Percentiles rank a stretch among this genome's conserved stretches.
Evolutionary conservation across 2,888 invertebrate species (phyloP).

Genomic region (Athetis lepigone): DNA sequence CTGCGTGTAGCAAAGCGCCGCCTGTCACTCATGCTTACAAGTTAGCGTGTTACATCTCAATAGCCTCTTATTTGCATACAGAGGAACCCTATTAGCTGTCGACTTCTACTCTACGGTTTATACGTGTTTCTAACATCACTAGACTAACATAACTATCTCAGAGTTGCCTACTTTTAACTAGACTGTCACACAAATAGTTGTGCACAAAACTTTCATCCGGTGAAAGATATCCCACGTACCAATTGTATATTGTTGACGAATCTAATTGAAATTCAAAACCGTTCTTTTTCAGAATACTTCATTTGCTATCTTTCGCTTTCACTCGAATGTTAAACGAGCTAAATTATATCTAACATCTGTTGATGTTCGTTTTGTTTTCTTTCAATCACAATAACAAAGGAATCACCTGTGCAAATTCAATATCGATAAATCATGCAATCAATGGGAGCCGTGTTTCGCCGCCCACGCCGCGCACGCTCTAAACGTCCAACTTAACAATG

Average conservation of each 20-base stretch:
- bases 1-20: slow-evolving; percentile 65
- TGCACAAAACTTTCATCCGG: slow-evolving; percentile 58
- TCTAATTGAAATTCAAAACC: slow-evolving; percentile 63
- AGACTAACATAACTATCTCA: slow-evolving; percentile 10
- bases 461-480: slow-evolving; percentile 65
- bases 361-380: slow-evolving; percentile 60
- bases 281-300: slow-evolving; percentile 56
- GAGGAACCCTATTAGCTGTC: slow-evolving; percentile 66
- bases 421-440: slow-evolving; percentile 79
- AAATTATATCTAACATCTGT: slow-evolving; percentile 56
- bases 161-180: slow-evolving; percentile 48
- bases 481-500: slow-evolving; percentile 69
- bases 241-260: slow-evolving; percentile 54
- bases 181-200: slow-evolving; percentile 26
- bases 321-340: slow-evolving; percentile 46
- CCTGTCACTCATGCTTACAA: slow-evolving; percentile 80
- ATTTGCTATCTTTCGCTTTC: slow-evolving; percentile 59
- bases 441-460: slow-evolving; percentile 71
- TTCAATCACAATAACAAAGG: slow-evolving; percentile 64
- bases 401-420: slow-evolving; percentile 76
- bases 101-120: slow-evolving; percentile 53
- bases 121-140: slow-evolving; percentile 44
- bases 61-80: slow-evolving; percentile 73
- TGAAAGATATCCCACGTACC: slow-evolving; percentile 65
- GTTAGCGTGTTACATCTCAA: slow-evolving; percentile 74